Evolutionary conservation across 2,888 invertebrate species (phyloP), one percentile per base, ranked within the genome.

Genomic region (Frankliniella fusca): DNA sequence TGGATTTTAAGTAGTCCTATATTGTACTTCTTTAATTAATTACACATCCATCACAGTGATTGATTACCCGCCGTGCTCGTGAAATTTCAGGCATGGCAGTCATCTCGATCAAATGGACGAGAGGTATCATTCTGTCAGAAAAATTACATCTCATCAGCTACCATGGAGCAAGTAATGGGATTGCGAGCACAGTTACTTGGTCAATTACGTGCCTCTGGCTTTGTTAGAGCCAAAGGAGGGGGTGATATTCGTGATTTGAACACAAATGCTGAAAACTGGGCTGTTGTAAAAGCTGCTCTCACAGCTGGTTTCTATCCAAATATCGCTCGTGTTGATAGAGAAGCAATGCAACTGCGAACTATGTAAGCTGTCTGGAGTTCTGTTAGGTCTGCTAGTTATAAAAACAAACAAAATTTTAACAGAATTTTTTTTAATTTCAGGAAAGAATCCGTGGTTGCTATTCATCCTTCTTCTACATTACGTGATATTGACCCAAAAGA

Each of bases 231-330:
- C 0, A 87, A 91, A 81, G 91, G 91, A 2, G 88, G 91, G 0
- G 90, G 90, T 8, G 94, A 94, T 86, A 93, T 95, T 83, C 90
- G 93, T 84, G 94, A 95, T 86, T 90, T 96, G 65, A 98, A 98
- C 88, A 88, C 90, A 0, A 94, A 97, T 89, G 93, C 95, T 0
- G 93, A 94, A 85, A 94, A 94, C 86, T 97, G 96, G 96, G 93
- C 96, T 18, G 92, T 98, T 82, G 93, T 99, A 0, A 98, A 98
- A 87, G 95, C 95, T 0, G 95, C 96, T 2, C 89, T 98, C 54
- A 93, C 93, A 48, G 94, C 95, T 7, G 98, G 98, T 0, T 90
- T 95, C 83, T 98, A 98, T 88, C 98, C 99, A 0, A 95, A 96
- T 85, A 88, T 98, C 80, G 94, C 95, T 27, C 90, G 93, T 28